These are phyloP conservation scores for Pelecanus crispus DNA, from an alignment of 2,113 vertebrate genomes.

Conservation along the genomic window DNA sequence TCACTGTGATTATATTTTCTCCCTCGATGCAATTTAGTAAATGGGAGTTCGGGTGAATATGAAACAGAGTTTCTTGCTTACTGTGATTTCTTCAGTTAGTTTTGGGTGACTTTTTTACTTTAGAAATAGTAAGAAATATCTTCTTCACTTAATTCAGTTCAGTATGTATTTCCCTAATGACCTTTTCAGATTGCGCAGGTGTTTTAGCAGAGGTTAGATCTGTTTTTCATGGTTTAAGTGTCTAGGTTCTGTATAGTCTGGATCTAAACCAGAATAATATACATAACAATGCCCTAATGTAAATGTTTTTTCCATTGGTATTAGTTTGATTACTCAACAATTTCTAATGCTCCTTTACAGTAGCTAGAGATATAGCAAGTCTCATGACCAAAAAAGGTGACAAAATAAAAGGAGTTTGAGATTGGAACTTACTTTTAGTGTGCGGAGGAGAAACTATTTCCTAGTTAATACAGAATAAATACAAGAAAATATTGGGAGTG, in stretches of 20 bases:
- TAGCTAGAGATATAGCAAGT: not conserved
- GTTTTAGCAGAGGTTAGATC: not conserved
- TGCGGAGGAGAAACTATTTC: not conserved
- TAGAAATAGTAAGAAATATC: not conserved
- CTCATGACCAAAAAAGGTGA: not conserved
- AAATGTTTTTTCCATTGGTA: not conserved
- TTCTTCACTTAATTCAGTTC: not conserved
- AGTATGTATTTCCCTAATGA: not conserved
- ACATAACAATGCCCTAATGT: not conserved
- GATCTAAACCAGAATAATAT: not conserved
- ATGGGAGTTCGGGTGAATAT: slow-evolving; percentile 38
- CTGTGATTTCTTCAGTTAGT: slow-evolving; percentile 26
- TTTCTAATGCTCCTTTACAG: not conserved
- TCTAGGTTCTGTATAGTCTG: not conserved
- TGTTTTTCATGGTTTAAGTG: not conserved
- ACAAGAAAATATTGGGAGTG: not conserved
- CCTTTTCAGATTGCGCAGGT: not conserved
- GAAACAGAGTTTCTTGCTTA: slow-evolving; percentile 21
- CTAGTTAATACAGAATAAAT: not conserved
- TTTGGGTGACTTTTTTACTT: slow-evolving; percentile 22
- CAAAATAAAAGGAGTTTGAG: not conserved
- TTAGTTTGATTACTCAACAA: not conserved
- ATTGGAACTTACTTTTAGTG: not conserved
- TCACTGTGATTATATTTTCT: slow-evolving; percentile 71
- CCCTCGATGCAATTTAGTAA: slow-evolving; percentile 64